A percentile compares a stretch with the other conserved stretches of the same genome.
Evolutionary conservation across 2,113 vertebrate genomes (phyloP).

Genomic region (Laticauda laticaudata): DNA sequence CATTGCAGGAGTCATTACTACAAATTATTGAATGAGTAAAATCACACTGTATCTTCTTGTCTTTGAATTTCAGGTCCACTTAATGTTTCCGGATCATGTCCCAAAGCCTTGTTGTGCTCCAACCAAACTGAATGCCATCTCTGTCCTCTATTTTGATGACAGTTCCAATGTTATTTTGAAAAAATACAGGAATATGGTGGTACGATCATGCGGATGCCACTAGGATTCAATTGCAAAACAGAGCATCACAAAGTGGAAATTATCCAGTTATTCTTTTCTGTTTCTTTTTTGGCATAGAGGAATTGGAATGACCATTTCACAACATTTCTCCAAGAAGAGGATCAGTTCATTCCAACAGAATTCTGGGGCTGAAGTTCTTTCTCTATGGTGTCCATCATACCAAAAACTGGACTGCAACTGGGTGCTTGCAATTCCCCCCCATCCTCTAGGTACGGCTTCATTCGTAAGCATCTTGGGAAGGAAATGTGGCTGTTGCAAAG

Average conservation of each 20-base stretch:
- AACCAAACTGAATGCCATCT: conserved; percentile 97
- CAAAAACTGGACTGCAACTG: neutral
- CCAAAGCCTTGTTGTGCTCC: conserved; percentile 98
- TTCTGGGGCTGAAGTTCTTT: neutral
- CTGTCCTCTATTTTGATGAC: conserved; percentile 99
- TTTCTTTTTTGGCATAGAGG: neutral
- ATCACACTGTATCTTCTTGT: conserved; percentile 41
- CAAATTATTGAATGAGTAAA: conserved; percentile 7
- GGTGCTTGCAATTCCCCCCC: too few species aligned
- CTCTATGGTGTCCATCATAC: neutral
- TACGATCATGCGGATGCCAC: conserved; percentile 97
- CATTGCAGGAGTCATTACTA: neutral
- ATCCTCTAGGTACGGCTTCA: neutral
- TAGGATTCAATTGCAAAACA: conserved; percentile 61
- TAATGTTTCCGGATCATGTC: conserved; percentile 99
- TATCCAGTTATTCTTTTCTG: neutral
- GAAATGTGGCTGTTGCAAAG: neutral
- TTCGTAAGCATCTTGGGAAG: neutral
- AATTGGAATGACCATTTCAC: neutral
- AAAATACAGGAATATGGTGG: conserved; percentile 99
- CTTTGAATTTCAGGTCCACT: conserved; percentile 83
- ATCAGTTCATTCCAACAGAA: neutral
- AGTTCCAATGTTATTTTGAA: conserved; percentile 99
- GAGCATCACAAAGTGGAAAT: neutral
- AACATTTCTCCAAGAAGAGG: neutral